Evolutionary conservation across 2,797 vertebrate species (phyloP).

Genomic region (Graptemys geographica): DNA sequence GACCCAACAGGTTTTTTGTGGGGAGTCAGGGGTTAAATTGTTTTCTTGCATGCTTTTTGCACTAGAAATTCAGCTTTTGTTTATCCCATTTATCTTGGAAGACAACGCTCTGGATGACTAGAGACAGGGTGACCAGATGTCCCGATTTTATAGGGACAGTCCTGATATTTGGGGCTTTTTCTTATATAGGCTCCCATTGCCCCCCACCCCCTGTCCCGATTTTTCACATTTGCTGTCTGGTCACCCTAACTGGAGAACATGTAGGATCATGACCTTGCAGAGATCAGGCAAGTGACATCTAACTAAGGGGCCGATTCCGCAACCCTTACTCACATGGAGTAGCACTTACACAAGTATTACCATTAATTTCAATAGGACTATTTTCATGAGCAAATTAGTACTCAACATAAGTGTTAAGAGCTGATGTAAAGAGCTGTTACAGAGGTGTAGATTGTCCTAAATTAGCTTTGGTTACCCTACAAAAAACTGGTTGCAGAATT

Average conservation of each 20-base stretch:
- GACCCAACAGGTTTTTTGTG: not conserved
- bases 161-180: no score
- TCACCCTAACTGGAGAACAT: not conserved
- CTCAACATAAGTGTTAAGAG: not conserved
- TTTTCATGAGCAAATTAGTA: not conserved
- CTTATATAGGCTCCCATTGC: no score
- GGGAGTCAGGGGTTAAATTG: not conserved
- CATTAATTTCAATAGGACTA: not conserved
- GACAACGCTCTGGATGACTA: not conserved
- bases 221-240: no score
- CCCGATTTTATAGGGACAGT: no score
- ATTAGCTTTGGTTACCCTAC: not conserved
- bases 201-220: no score
- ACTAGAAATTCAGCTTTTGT: not conserved
- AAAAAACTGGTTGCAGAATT: not conserved
- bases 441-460: not conserved
- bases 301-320: constrained; percentile 10
- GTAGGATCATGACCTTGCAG: not conserved
- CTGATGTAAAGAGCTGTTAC: not conserved
- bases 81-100: constrained; percentile 8
- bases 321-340: not conserved
- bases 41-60: not conserved
- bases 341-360: not conserved
- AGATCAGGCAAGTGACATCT: constrained; percentile 33
- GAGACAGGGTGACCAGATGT: not conserved